Conservation (phyloP, 2,888 invertebrate species). For the Desoria tigrina region DNA sequence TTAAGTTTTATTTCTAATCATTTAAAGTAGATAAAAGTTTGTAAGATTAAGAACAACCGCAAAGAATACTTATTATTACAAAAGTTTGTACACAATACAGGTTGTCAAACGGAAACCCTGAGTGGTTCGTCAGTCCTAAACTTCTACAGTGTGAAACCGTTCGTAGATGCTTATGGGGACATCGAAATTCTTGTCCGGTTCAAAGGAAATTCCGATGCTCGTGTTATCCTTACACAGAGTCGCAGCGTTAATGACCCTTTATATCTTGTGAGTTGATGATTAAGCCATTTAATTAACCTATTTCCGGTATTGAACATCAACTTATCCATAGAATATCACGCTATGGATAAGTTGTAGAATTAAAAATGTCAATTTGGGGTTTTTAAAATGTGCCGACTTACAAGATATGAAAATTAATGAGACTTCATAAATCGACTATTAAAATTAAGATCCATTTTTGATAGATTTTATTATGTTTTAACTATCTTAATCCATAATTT, state of each 20-base stretch:
- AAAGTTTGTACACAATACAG: constrained; percentile 16
- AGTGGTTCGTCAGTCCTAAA: constrained; percentile 24
- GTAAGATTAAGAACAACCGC: background rate
- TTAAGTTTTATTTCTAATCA: background rate
- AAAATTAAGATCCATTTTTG: no score
- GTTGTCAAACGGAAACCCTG: constrained; percentile 39
- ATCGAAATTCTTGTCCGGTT: constrained; percentile 41
- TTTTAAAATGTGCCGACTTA: no score
- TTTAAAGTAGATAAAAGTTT: background rate
- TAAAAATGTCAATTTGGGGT: no score
- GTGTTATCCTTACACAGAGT: constrained; percentile 31
- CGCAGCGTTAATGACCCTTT: constrained; percentile 25
- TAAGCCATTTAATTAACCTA: no score
- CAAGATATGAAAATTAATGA: no score
- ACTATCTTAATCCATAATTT: no score
- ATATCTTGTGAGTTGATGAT: constrained; percentile 31
- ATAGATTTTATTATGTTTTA: no score
- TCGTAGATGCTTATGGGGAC: constrained; percentile 23
- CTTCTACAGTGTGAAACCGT: constrained; percentile 34
- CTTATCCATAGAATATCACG: background rate
- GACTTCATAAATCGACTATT: no score
- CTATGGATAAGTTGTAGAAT: no score
- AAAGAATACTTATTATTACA: background rate
- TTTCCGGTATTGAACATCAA: no score
- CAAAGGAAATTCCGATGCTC: constrained; percentile 42